Evolutionary conservation across 2,888 invertebrate genomes (phyloP).

Genomic region (Eledona agricola): DNA sequence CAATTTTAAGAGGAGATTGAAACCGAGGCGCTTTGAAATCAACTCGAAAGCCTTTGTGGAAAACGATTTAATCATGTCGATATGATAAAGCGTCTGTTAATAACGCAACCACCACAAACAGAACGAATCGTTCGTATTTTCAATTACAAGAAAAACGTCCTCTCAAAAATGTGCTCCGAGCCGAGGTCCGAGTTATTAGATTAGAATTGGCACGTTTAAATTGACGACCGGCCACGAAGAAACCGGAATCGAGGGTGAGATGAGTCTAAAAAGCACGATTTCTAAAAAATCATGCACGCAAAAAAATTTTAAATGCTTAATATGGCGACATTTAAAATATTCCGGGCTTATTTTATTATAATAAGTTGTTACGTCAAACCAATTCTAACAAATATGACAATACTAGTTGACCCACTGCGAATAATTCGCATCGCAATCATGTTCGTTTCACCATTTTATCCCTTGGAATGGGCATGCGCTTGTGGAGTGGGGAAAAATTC

Average conservation of each 20-base stretch:
- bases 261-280: slow-evolving; percentile 13
- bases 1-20: slow-evolving; percentile 17
- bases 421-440: too few relatives aligned
- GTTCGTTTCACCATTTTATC: too few relatives aligned
- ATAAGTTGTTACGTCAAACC: too few relatives aligned
- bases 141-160: slow-evolving; percentile 6
- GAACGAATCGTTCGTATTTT: slow-evolving; percentile 4
- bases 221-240: slow-evolving; percentile 5
- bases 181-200: slow-evolving; percentile 3
- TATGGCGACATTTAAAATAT: too few relatives aligned
- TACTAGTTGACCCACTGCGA: too few relatives aligned
- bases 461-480: too few relatives aligned
- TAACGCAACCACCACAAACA: slow-evolving; percentile 5
- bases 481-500: too few relatives aligned
- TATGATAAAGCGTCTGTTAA: slow-evolving; percentile 11
- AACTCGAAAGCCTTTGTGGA: too few relatives aligned
- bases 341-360: too few relatives aligned
- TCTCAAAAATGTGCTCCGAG: slow-evolving; percentile 9
- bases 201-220: slow-evolving; percentile 8
- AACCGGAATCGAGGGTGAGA: background rate
- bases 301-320: too few relatives aligned
- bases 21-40: slow-evolving; percentile 1
- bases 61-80: slow-evolving; percentile 15
- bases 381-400: too few relatives aligned
- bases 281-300: too few relatives aligned